phyloP scores from a whole-genome alignment of 2,888 invertebrate genomes.

The Eupithecia centaureata region DNA sequence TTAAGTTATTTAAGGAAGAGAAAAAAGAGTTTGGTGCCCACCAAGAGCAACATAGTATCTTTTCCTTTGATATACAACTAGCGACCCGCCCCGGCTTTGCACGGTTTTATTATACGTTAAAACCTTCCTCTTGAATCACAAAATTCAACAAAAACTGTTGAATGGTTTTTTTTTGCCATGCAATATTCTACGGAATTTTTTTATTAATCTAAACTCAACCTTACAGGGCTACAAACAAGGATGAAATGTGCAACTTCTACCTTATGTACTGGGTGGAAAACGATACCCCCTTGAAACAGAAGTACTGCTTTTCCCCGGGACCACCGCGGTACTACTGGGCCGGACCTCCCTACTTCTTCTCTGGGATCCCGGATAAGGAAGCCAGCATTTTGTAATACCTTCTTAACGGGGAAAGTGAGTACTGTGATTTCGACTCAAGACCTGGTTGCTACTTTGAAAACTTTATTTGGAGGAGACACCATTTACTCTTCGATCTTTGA shows the following conservation, averaged over 20 bases:
- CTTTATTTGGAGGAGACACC: background rate
- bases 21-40: too few species aligned
- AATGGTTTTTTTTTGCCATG: too few species aligned
- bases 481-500: too few species aligned
- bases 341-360: constrained; percentile 84
- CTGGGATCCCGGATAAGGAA: constrained; percentile 90
- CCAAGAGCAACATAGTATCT: too few species aligned
- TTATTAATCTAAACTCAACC: constrained; percentile 9
- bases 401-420: background rate
- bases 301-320: constrained; percentile 93
- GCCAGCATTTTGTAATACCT: constrained; percentile 76
- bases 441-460: background rate
- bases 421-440: background rate
- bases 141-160: too few species aligned
- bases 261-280: constrained; percentile 95
- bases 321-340: constrained; percentile 94
- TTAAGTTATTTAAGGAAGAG: too few species aligned
- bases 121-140: too few species aligned
- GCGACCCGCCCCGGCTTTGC: too few species aligned
- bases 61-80: too few species aligned
- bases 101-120: too few species aligned
- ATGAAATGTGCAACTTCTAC: constrained; percentile 99
- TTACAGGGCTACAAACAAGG: constrained; percentile 90
- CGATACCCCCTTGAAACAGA: constrained; percentile 88
- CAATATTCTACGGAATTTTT: background rate